Base-by-base conservation (phyloP, 2,888 invertebrate species). In the Sminthurides aquaticus region DNA sequence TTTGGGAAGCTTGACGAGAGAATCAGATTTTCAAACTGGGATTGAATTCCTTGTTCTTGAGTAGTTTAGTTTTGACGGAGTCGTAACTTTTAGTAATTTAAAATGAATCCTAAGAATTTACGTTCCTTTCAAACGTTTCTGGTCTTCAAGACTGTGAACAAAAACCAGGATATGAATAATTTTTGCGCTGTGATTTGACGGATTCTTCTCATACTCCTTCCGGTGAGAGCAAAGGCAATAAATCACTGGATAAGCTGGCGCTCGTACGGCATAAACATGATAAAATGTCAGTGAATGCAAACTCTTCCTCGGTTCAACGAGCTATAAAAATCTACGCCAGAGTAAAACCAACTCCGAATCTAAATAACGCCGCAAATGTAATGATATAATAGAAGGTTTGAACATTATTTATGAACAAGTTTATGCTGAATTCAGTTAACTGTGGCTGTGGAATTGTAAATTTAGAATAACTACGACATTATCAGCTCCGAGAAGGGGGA, bases 241-340 rank as follows among this genome's bases (percentile, higher is more conserved):
- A 20, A 29, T 3, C 3, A 18, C 5, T 58, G 58, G 24, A 3
- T 25, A 15, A 20, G 22, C 26, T 27, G 58, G 58, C 58, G 34
- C 29, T 58, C 22, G 28, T 28, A 28, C 58, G 29, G 29, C n/a
- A 22, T 22, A 58, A 29, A 58, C 28, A 29, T 58, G 28, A 58
- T 11, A 52, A 52, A 52, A 24, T n/a, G 24, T 24, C n/a, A 52
- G 11, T 24, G 57, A 60, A 48, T 34, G 43, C 43, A 3, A 62
- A 34, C 48, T 43, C 49, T 43, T 18, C 62, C 18, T 69, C 72
- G 28, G 68, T 70, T 5, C 67, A 69, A 55, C 69, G 69, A n/a
- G 61, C 73, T 1, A 73, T 73, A 49, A 71, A 73, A 62, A 73
- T 73, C 34, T 73, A 60, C 52, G 69, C 72, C 25, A 57, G 73